phyloP scores from a whole-genome alignment of 1,140 invertebrate species.

The Drosophila kohkoa region DNA sequence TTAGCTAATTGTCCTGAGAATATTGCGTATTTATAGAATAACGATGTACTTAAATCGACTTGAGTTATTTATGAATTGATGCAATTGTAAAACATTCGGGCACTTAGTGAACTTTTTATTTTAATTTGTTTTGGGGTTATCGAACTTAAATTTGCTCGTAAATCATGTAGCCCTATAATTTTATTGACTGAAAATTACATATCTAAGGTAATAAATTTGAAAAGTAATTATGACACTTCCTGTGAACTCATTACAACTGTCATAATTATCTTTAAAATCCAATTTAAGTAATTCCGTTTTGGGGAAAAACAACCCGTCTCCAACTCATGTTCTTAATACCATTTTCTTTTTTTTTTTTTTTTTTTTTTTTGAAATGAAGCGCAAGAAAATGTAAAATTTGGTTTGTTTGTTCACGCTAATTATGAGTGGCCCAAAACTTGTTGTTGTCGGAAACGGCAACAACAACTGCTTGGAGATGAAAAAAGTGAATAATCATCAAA shows the following conservation, averaged over 20 bases:
- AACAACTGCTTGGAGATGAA: constrained; percentile 20
- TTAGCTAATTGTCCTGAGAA: too few relatives aligned
- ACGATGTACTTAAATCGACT: too few relatives aligned
- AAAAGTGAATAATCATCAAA: constrained; percentile 60
- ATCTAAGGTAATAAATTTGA: neutral
- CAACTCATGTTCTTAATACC: neutral
- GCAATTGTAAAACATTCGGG: too few relatives aligned
- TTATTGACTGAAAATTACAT: neutral
- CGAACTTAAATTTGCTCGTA: too few relatives aligned
- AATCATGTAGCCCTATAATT: too few relatives aligned
- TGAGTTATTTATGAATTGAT: too few relatives aligned
- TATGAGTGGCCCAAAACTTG: constrained; percentile 36
- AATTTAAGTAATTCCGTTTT: constrained; percentile 32
- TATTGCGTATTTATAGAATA: too few relatives aligned
- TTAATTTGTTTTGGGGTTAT: too few relatives aligned
- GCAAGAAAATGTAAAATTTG: constrained; percentile 45
- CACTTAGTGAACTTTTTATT: too few relatives aligned
- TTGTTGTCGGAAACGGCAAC: constrained; percentile 3
- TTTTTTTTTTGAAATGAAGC: constrained; percentile 5
- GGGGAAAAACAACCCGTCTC: constrained; percentile 1
- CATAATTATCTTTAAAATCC: constrained; percentile 47
- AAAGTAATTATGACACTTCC: neutral
- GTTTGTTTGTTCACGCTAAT: constrained; percentile 58
- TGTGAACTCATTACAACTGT: neutral
- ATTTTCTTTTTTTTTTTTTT: too few relatives aligned